phyloP scores from a whole-genome alignment of 2,113 vertebrate genomes.

The Brachyhypopomus occidentalis region DNA sequence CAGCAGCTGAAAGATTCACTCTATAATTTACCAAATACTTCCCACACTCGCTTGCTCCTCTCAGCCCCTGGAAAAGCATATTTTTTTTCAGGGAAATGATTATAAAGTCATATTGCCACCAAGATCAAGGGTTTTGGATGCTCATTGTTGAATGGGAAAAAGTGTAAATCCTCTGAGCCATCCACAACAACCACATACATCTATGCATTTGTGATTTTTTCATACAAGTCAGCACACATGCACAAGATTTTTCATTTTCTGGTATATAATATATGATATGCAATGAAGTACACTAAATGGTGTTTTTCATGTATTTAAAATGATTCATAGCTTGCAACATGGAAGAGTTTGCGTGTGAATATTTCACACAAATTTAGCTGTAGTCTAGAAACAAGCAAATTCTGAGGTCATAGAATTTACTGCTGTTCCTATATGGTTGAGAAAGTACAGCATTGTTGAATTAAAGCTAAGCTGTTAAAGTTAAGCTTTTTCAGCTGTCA shows the following conservation, averaged over 20 bases:
- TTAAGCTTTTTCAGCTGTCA: no score
- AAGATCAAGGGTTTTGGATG: background rate
- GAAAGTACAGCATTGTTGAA: no score
- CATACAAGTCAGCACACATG: background rate
- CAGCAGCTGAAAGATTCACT: background rate
- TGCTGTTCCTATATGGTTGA: no score
- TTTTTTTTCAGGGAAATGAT: background rate
- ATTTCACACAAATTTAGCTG: no score
- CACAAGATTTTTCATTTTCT: background rate
- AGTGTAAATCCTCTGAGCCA: background rate
- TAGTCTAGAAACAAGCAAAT: no score
- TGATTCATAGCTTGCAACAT: background rate
- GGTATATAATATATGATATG: background rate
- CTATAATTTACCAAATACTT: background rate
- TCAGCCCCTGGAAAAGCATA: background rate
- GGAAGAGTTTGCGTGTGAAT: background rate
- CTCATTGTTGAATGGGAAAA: background rate
- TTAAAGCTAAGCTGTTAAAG: no score
- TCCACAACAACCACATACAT: background rate
- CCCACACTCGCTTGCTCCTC: background rate
- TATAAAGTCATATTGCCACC: background rate
- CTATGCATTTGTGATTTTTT: constrained; percentile 1
- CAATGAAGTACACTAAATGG: background rate
- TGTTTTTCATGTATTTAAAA: background rate
- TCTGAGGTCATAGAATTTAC: no score